These are phyloP conservation scores for Leucoraja erinaceus DNA, from an alignment of 2,113 vertebrate genomes.

Conservation along the genomic window DNA sequence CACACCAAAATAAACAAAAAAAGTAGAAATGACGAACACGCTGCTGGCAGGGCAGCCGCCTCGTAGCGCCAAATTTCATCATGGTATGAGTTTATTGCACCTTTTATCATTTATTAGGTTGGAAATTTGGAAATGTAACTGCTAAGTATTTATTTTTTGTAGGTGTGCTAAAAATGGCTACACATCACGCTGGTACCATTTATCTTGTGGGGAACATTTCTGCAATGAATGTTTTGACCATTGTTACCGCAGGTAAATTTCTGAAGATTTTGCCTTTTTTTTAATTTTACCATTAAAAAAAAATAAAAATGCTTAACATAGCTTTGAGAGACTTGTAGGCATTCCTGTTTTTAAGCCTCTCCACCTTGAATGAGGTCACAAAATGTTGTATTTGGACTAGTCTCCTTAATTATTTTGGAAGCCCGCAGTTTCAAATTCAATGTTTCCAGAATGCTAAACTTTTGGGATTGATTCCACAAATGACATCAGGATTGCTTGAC, in stretches of 20 bases:
- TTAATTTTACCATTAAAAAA: not conserved
- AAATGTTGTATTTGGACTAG: too few relatives aligned
- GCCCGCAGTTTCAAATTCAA: not conserved
- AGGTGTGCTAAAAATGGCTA: conserved; percentile 98
- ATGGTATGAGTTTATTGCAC: not conserved
- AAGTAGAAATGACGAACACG: too few relatives aligned
- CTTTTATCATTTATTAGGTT: not conserved
- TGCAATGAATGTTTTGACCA: conserved; percentile 98
- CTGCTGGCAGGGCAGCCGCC: too few relatives aligned
- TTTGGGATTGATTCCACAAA: too few relatives aligned
- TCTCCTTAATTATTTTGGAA: not conserved
- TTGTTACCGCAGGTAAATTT: conserved; percentile 86
- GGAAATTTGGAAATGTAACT: not conserved
- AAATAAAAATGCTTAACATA: not conserved
- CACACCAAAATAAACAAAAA: too few relatives aligned
- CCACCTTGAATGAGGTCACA: too few relatives aligned
- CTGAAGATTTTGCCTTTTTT: not conserved
- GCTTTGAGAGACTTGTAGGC: not conserved
- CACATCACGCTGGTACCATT: conserved; percentile 94
- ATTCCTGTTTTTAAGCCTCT: not conserved
- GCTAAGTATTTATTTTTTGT: conserved; percentile 42
- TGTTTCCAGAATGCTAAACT: not conserved
- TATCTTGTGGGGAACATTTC: conserved; percentile 96
- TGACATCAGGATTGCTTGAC: too few relatives aligned
- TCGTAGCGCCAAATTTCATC: too few relatives aligned